Conservation (phyloP, 2,797 vertebrate species). For the Semaprochilodus insignis region DNA sequence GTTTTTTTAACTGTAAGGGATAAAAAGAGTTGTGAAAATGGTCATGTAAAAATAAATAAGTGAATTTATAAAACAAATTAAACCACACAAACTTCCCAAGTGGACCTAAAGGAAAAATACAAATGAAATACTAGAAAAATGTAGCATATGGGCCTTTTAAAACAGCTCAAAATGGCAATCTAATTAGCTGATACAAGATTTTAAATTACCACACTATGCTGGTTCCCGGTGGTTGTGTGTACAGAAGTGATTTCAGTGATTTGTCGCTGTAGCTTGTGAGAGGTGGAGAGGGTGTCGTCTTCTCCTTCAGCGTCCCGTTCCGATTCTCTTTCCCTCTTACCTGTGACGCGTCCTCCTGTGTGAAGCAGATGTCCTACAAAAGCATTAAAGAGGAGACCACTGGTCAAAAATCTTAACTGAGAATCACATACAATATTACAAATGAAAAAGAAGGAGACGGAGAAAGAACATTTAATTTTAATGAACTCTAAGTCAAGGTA, state of each 20-base stretch:
- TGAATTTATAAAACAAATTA: too few species aligned
- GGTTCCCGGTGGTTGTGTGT: constrained; percentile 21
- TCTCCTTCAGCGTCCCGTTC: constrained; percentile 69
- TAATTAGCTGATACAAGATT: not conserved
- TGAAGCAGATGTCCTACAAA: constrained; percentile 67
- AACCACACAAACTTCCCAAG: too few species aligned
- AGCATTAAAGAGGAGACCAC: not conserved
- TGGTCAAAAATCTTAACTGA: too few species aligned
- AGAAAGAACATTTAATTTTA: too few species aligned
- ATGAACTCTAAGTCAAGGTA: too few species aligned
- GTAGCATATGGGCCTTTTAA: not conserved
- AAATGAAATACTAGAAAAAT: constrained; percentile 57
- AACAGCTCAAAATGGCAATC: constrained; percentile 26
- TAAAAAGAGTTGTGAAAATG: too few species aligned
- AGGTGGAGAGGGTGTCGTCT: constrained; percentile 63
- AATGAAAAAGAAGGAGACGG: too few species aligned
- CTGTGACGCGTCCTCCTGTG: constrained; percentile 66
- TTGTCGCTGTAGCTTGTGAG: constrained; percentile 75
- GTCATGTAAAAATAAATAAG: too few species aligned
- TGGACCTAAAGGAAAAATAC: not conserved
- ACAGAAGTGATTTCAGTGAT: constrained; percentile 70
- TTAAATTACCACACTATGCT: constrained; percentile 28
- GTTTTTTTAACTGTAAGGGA: too few species aligned
- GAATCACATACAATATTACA: too few species aligned
- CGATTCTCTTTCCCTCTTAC: constrained; percentile 77